Evolutionary conservation across 2,888 invertebrate genomes (phyloP).

Genomic region (Hirudinaria manillensis): DNA sequence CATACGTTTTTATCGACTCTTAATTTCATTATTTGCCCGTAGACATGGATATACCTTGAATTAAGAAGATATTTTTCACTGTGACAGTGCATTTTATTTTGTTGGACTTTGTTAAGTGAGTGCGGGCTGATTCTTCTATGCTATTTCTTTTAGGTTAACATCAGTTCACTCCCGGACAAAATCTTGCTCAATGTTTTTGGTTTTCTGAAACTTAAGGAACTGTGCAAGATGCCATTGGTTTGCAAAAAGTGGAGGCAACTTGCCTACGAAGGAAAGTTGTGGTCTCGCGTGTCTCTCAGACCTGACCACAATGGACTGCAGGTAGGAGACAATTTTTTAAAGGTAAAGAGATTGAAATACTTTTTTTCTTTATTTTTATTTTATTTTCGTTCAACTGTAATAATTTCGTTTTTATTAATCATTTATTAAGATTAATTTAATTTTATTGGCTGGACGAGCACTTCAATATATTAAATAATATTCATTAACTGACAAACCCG

Average conservation of each 20-base stretch:
- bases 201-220: slow-evolving; percentile 85
- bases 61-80: too few species aligned
- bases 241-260: slow-evolving; percentile 93
- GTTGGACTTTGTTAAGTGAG: too few species aligned
- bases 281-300: slow-evolving; percentile 90
- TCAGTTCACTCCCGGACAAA: slow-evolving; percentile 75
- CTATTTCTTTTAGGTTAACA: not conserved
- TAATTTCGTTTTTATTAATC: not conserved
- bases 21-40: too few species aligned
- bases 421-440: too few species aligned
- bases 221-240: slow-evolving; percentile 83
- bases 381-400: not conserved
- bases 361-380: not conserved
- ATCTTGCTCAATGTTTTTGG: slow-evolving; percentile 87
- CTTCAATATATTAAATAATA: too few species aligned
- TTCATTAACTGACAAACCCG: too few species aligned
- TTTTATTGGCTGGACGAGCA: too few species aligned
- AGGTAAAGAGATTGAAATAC: not conserved
- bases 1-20: too few species aligned
- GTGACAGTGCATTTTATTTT: too few species aligned
- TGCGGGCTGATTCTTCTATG: not conserved
- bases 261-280: slow-evolving; percentile 87
- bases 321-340: slow-evolving; percentile 60
- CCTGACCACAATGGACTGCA: slow-evolving; percentile 87
- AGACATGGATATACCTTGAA: too few species aligned